Evolutionary conservation across 2,113 vertebrate species (phyloP).

Genomic region (Etheostoma spectabile): DNA sequence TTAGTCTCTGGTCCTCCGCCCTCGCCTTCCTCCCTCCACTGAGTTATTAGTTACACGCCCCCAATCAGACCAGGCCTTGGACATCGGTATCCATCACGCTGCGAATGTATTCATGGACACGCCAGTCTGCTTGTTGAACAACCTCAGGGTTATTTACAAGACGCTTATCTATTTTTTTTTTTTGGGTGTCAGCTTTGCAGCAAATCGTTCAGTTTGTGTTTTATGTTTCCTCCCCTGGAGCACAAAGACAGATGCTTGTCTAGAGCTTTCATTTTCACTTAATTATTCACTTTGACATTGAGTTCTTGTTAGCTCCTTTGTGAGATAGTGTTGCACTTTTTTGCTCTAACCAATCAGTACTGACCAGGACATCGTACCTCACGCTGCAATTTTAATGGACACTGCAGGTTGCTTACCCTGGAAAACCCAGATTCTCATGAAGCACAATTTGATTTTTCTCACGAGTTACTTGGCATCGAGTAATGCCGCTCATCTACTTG

Average conservation of each 20-base stretch:
- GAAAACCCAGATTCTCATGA: too few relatives aligned
- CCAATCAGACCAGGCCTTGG: constrained; percentile 2
- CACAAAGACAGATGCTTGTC: background rate
- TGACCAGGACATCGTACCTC: too few relatives aligned
- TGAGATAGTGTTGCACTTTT: background rate
- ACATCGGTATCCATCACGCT: background rate
- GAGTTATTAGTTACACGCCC: constrained; percentile 22
- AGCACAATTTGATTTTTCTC: too few relatives aligned
- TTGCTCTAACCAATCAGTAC: background rate
- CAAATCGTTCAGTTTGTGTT: background rate
- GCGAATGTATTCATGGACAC: background rate
- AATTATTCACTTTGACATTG: background rate
- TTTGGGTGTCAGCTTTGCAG: background rate
- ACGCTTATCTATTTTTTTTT: constrained; percentile 4
- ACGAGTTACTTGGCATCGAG: too few relatives aligned
- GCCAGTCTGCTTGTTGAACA: background rate
- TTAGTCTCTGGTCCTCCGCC: constrained; percentile 15
- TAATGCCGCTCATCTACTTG: too few relatives aligned
- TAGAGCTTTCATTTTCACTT: background rate
- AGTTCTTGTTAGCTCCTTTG: background rate
- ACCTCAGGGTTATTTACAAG: constrained; percentile 27
- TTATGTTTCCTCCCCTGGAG: background rate
- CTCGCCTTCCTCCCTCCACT: background rate
- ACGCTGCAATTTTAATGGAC: background rate
- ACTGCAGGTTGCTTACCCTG: background rate